phyloP scores from a whole-genome alignment of 2,888 invertebrate species.

The Hedychridium roseum region DNA sequence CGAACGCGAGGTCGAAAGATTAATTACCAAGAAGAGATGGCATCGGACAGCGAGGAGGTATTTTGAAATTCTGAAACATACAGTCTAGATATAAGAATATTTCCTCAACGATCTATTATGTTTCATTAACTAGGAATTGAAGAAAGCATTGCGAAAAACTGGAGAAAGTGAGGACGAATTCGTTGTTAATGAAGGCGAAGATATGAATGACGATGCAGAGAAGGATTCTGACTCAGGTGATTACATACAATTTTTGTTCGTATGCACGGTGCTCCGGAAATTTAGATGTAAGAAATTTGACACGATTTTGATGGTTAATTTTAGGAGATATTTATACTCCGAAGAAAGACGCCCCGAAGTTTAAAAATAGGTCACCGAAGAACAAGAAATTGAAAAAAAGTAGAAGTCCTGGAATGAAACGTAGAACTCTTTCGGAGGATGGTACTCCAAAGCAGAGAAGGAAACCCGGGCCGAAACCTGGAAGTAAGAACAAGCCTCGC shows the following conservation, averaged over 20 bases:
- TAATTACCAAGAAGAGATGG: conserved; percentile 79
- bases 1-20: conserved; percentile 78
- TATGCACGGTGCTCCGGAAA: too few relatives aligned
- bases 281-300: conserved; percentile 1
- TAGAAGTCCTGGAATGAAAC: conserved; percentile 51
- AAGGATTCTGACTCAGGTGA: conserved; percentile 62
- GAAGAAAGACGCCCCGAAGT: conserved; percentile 49
- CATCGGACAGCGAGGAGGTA: conserved; percentile 79
- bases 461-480: conserved; percentile 61
- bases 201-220: conserved; percentile 62
- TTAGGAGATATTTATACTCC: conserved; percentile 59
- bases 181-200: conserved; percentile 65
- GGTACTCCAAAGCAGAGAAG: conserved; percentile 56
- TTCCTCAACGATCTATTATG: neutral
- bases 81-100: neutral
- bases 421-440: conserved; percentile 49
- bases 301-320: neutral
- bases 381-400: conserved; percentile 49
- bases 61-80: conserved; percentile 39
- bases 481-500: conserved; percentile 56
- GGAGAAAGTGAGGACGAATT: conserved; percentile 67
- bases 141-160: conserved; percentile 62
- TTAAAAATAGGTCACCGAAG: conserved; percentile 54
- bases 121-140: conserved; percentile 57
- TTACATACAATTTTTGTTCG: neutral